These are phyloP conservation scores for Sisor rabdophorus DNA, from an alignment of 2,113 vertebrate genomes.

Conservation along the genomic window DNA sequence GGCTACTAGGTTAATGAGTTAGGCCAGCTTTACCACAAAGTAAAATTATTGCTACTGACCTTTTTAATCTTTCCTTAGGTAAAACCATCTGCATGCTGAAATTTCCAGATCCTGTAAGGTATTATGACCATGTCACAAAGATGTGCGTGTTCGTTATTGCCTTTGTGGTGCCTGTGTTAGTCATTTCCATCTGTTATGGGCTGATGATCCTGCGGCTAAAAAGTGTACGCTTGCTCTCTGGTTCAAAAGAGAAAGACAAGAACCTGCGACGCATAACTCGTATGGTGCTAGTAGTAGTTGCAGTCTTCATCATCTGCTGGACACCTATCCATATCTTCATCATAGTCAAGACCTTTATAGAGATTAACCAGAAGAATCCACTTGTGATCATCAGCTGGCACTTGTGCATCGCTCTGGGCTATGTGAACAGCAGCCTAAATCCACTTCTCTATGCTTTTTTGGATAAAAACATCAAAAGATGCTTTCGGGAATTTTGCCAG, in stretches of 20 bases:
- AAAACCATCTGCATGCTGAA: conserved; percentile 77
- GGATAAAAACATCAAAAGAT: conserved; percentile 96
- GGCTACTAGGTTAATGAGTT: background rate
- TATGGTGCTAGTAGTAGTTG: conserved; percentile 96
- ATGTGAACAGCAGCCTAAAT: conserved; percentile 97
- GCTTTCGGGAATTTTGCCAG: conserved; percentile 90
- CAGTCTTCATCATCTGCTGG: conserved; percentile 95
- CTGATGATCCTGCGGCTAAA: conserved; percentile 92
- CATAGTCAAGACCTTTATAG: conserved; percentile 86
- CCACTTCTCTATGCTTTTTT: conserved; percentile 92
- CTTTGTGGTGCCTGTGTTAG: conserved; percentile 87
- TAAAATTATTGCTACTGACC: background rate
- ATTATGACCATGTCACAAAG: conserved; percentile 91
- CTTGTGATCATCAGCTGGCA: conserved; percentile 87
- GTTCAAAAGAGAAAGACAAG: conserved; percentile 93
- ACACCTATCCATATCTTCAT: conserved; percentile 97
- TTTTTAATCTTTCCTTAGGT: conserved; percentile 56
- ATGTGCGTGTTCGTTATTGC: conserved; percentile 95
- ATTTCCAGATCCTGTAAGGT: conserved; percentile 83
- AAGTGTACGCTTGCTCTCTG: conserved; percentile 89
- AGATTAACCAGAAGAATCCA: conserved; percentile 80
- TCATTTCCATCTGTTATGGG: conserved; percentile 93
- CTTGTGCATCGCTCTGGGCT: conserved; percentile 92
- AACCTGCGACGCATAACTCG: conserved; percentile 90
- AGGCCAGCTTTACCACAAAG: background rate